Percentiles rank a stretch among this genome's conserved stretches.
These are phyloP conservation scores for Fistularia commersonii DNA, from an alignment of 2,797 vertebrate genomes.

Conservation along the genomic window DNA sequence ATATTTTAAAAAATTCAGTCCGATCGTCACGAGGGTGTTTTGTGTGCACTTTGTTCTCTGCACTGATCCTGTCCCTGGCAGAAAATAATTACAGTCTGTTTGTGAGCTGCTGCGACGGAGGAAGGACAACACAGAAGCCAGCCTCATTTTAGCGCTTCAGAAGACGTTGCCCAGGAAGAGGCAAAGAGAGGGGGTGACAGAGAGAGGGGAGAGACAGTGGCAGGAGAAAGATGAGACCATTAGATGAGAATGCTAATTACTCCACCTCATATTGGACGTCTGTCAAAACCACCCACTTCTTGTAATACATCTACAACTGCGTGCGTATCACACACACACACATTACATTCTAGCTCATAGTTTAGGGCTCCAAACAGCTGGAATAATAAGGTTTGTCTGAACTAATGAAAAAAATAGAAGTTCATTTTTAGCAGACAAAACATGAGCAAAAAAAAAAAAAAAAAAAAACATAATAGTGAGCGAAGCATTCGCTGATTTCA, in stretches of 20 bases:
- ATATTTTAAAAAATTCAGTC: constrained; percentile 66
- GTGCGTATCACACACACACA: constrained; percentile 23
- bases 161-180: constrained; percentile 65
- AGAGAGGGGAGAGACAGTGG: constrained; percentile 35
- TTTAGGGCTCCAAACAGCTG: constrained; percentile 23
- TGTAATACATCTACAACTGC: constrained; percentile 54
- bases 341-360: constrained; percentile 16
- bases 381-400: constrained; percentile 39
- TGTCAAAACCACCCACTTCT: constrained; percentile 64
- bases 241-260: constrained; percentile 74
- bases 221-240: constrained; percentile 53
- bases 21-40: constrained; percentile 66
- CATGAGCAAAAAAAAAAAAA: constrained; percentile 12
- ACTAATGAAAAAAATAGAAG: constrained; percentile 12
- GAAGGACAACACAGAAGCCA: constrained; percentile 68
- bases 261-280: constrained; percentile 67
- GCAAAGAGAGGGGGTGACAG: constrained; percentile 1
- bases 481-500: constrained; percentile 37
- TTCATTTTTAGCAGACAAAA: constrained; percentile 22
- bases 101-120: constrained; percentile 54
- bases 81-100: constrained; percentile 79
- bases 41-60: constrained; percentile 77
- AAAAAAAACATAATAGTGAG: constrained; percentile 19
- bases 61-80: constrained; percentile 71
- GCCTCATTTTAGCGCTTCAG: constrained; percentile 72